Base-by-base conservation (phyloP, 2,888 invertebrate genomes). In the Rhamphomyia laevipes region DNA sequence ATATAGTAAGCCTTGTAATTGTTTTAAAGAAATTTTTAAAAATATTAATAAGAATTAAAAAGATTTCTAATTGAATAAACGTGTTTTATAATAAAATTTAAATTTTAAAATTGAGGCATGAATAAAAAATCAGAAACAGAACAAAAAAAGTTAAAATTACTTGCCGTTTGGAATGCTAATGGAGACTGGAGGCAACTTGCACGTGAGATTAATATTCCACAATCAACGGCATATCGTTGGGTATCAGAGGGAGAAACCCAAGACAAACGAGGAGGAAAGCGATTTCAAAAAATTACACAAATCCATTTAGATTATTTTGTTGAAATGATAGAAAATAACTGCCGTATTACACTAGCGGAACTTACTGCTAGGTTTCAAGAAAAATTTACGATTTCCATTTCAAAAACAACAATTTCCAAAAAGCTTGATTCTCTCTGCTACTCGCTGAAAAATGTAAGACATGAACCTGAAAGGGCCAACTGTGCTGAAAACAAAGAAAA, bases 211-310 rank as follows among this genome's bases (percentile, higher is more conserved):
- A 43, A 43, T 23, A 15, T 43, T 43, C 43, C 43, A 31, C 43
- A 43, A 30, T 30, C 43, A 43, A 43, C 31, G 15, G 43, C 43
- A 43, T 43, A 43, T 31, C 30, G 43, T 43, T 43, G 30, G 43
- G 15, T 43, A 43, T 15, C 16, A 43, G 17, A 43, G 43, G 15
- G 43, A 16, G 43, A 43, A 43, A 43, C 43, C 43, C 12, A 10
- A 31, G 43, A 43, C 27, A 43, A 43, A 43, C 30, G 16, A 30
- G 31, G 31, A 40, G 40, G 18, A 13, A 40, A 40, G 13, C 9
- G 40, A 40, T 40, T 40, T 40, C 15, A 37, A 37, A 37, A 37
- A 37, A 37, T 37, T 15, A 40, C 40, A 40, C 3, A 40, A 40
- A 40, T 40, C 13, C 40, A 40, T 40, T 40, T 40, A 40, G 40